phyloP scores from a whole-genome alignment of 2,113 vertebrate species.

The Spizaetus ornatus region DNA sequence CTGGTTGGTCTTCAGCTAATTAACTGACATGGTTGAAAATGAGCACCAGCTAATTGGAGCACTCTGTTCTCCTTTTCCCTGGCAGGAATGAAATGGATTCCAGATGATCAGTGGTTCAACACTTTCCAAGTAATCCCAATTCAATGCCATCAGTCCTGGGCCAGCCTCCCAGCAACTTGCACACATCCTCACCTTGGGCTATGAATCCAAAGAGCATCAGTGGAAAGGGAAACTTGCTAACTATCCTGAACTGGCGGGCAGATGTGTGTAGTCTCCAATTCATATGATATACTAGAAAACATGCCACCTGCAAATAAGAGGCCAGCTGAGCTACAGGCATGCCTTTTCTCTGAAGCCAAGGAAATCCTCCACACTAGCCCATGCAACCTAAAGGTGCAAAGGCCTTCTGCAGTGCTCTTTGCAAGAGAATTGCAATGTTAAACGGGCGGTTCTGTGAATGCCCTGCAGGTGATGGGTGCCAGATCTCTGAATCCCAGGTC shows the following conservation, averaged over 20 bases:
- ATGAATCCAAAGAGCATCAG: neutral
- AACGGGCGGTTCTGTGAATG: fast-evolving
- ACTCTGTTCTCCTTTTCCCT: neutral
- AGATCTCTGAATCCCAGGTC: neutral
- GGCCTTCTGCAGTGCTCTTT: neutral
- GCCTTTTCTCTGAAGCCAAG: neutral
- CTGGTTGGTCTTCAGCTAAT: slow-evolving; percentile 14
- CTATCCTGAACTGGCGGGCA: neutral
- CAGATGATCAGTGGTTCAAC: neutral
- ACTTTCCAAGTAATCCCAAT: neutral
- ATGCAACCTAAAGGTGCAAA: neutral
- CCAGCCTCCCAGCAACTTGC: neutral
- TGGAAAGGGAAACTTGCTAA: neutral
- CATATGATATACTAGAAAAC: neutral
- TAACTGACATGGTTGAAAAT: slow-evolving; percentile 7
- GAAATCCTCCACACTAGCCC: neutral
- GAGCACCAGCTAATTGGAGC: slow-evolving; percentile 19
- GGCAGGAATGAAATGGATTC: neutral
- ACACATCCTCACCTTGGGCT: neutral
- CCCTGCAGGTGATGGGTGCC: neutral
- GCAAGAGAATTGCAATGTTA: fast-evolving
- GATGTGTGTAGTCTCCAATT: neutral
- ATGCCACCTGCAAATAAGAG: neutral
- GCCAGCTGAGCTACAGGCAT: neutral
- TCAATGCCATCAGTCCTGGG: neutral